Evolutionary conservation across 2,797 vertebrate species (phyloP).

Genomic region (Synaphobranchus kaupii): DNA sequence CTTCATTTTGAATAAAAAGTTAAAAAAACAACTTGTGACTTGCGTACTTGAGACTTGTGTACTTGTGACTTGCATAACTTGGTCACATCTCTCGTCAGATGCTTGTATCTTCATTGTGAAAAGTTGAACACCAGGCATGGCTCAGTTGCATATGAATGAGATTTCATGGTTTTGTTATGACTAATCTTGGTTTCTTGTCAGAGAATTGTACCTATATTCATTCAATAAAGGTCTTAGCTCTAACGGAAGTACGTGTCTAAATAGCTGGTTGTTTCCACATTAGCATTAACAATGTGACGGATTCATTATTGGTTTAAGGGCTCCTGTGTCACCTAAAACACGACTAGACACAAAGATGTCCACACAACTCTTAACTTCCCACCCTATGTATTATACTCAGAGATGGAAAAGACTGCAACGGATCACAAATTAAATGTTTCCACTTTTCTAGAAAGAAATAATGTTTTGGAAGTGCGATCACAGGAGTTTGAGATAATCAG

Average conservation of each 20-base stretch:
- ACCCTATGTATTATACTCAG: not conserved
- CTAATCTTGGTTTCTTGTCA: not conserved
- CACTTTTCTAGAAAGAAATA: not conserved
- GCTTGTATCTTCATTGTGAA: not conserved
- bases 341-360: not conserved
- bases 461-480: not conserved
- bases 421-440: not conserved
- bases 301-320: not conserved
- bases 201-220: not conserved
- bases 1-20: too few relatives aligned
- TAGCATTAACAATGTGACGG: not conserved
- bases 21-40: too few relatives aligned
- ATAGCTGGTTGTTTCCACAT: slow-evolving; percentile 1
- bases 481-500: not conserved
- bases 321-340: not conserved
- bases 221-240: not conserved
- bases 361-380: not conserved
- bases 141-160: not conserved
- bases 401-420: not conserved
- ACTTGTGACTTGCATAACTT: not conserved
- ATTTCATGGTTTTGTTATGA: not conserved
- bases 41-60: not conserved
- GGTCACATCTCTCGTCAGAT: not conserved
- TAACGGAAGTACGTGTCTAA: not conserved
- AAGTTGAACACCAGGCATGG: not conserved